Conservation (phyloP, 2,113 vertebrate species). For the Alethe diademata region DNA sequence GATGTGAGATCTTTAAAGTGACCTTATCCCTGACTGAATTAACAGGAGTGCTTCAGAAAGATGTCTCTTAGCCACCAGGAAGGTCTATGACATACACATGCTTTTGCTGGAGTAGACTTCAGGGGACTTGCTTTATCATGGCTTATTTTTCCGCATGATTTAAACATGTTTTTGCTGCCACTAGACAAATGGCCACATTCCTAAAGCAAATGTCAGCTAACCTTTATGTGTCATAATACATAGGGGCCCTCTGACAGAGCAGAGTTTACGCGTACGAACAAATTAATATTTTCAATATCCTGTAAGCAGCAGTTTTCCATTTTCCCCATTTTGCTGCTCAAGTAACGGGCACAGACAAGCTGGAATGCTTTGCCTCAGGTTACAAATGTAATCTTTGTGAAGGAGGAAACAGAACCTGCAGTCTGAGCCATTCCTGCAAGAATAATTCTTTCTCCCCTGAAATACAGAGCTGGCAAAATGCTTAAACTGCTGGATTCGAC, state of each 20-base stretch:
- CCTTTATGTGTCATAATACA: neutral
- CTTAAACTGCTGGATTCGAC: neutral
- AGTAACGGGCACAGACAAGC: constrained; percentile 34
- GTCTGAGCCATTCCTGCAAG: neutral
- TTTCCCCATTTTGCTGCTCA: constrained; percentile 12
- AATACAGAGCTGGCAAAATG: constrained; percentile 2
- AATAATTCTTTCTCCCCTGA: neutral
- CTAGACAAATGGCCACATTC: neutral
- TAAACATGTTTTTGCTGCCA: neutral
- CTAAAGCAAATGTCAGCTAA: constrained; percentile 11
- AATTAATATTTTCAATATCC: constrained; percentile 18
- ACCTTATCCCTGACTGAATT: constrained; percentile 47
- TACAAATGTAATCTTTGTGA: constrained; percentile 46
- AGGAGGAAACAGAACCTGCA: neutral
- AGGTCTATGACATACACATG: neutral
- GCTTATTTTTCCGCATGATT: constrained; percentile 11
- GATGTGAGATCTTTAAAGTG: constrained; percentile 23
- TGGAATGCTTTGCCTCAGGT: constrained; percentile 39
- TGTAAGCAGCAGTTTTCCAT: neutral
- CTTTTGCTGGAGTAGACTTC: constrained; percentile 1
- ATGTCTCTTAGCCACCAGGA: neutral
- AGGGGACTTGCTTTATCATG: constrained; percentile 28
- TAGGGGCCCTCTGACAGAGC: neutral
- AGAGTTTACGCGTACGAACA: neutral
- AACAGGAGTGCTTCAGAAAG: constrained; percentile 8